Evolutionary conservation across 2,797 vertebrate genomes (phyloP), one percentile per base, ranked within the genome.

Genomic region (Onychomys leucogaster): DNA sequence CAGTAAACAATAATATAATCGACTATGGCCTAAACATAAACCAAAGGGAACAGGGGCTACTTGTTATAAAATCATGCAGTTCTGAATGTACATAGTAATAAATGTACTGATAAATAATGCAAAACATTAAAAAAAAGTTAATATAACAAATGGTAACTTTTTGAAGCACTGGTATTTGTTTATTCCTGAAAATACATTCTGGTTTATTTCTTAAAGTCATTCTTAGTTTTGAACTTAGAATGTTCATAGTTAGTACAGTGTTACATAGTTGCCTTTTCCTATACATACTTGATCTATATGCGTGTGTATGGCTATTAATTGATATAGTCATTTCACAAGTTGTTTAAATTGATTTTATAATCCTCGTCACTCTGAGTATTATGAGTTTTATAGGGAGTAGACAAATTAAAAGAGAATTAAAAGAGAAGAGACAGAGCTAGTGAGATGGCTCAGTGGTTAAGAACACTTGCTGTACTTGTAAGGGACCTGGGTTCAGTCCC

Each of bases 281-380:
- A 52, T 6, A 23, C 4, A 13, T 52, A 49, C 11, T 29, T n/a
- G 16, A 71, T 71, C 21, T 71, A 4, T 25, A 25, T 63, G 19
- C 16, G 6, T 78, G 17, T 78, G 21, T 34, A 23, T 46, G 49
- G 16, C 5, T 81, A 71, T 89, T n/a, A 92, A 32, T 34, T 41
- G 34, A 87, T 49, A 17, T 10, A 65, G 59, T 4, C 34, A 75
- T 85, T 77, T 77, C 77, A 86, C 12, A 82, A 59, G 19, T 76
- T 67, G 5, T 57, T 96, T 78, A 41, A 91, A 52, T 95, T 59
- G 59, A 92, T 77, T 91, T 93, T 89, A 63, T 95, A 92, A 55
- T 94, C 95, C 37, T 91, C 57, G 3, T 82, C 29, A 81, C 2
- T 78, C 0, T 76, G 6, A 94, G 89, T 95, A 71, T 46, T 73